Evolutionary conservation across 2,888 invertebrate genomes (phyloP), one percentile per base, ranked within the genome.

Genomic region (Adelphocoris suturalis): DNA sequence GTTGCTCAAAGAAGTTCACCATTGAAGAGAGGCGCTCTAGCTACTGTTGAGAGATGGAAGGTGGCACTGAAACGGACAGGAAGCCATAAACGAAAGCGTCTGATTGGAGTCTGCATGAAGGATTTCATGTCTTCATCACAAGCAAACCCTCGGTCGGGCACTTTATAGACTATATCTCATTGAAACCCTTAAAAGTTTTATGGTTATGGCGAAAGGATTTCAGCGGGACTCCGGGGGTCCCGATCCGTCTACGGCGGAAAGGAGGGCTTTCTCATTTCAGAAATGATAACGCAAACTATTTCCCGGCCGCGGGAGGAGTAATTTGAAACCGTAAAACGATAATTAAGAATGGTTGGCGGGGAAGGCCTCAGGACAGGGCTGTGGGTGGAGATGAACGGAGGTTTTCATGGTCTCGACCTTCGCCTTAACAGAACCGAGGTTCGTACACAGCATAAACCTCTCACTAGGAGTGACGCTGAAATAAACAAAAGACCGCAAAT

Each of bases 81-180:
- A 82, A 82, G 82, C 82, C 47, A 82, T 82, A 82, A 82, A 82
- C 47, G 82, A 82, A 82, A 82, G 14, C 48, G 82, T 82, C 52
- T 82, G 82, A 82, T 82, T 82, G 82, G 82, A 82, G 52, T 78
- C 78, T 78, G 82, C 47, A 23, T 68, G 52, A 16, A 48, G 82
- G 82, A 19, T 82, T 82, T 82, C 82, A 82, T 82, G 82, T 82
- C 82, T 82, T 82, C 82, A 82, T 82, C 82, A 82, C 52, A 16
- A 52, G 47, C 52, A n/a, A 82, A 52, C 47, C 82, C 52, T 19
- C 78, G 47, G 48, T 82, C 52, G 52, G 82, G 82, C 82, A 52
- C 82, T 82, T 82, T 82, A 82, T 82, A 82, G 82, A 52, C 82
- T 82, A 82, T 82, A 82, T 82, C 82, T 82, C 82, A 82, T 82